phyloP scores from a whole-genome alignment of 2,113 vertebrate species.

The Acrocephalus kingi region DNA sequence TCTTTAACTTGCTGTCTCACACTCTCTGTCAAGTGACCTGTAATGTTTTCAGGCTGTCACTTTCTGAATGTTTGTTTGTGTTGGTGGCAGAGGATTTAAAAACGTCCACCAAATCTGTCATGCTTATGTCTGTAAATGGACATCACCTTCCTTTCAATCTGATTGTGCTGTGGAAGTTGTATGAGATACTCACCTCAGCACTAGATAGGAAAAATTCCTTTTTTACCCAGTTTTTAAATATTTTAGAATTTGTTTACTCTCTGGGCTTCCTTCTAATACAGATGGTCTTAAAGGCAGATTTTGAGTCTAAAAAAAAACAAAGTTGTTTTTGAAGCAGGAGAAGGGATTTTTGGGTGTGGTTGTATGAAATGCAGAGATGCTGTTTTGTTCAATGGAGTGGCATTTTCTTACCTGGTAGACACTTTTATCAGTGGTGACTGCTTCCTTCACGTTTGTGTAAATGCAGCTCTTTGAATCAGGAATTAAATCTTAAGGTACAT shows the following conservation, averaged over 20 bases:
- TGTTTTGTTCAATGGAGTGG: neutral
- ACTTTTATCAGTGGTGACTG: neutral
- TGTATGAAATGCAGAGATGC: neutral
- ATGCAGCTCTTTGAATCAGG: neutral
- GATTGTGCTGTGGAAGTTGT: neutral
- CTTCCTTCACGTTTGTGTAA: neutral
- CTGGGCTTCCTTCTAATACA: neutral
- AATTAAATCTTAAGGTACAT: neutral
- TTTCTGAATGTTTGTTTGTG: neutral
- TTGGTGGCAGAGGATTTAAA: neutral
- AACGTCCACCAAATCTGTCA: neutral
- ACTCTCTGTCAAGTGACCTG: neutral
- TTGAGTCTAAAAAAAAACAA: neutral
- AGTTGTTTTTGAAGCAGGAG: neutral
- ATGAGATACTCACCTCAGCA: neutral
- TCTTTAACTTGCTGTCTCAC: neutral
- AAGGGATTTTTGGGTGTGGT: neutral
- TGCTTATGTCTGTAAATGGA: neutral
- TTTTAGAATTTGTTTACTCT: neutral
- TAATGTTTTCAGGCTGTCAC: neutral
- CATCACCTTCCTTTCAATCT: neutral
- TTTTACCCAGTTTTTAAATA: neutral
- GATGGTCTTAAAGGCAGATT: neutral
- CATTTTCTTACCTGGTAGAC: neutral
- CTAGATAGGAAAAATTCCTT: neutral